Evolutionary conservation across 2,797 vertebrate species (phyloP).

Genomic region (Cossypha polioptera): DNA sequence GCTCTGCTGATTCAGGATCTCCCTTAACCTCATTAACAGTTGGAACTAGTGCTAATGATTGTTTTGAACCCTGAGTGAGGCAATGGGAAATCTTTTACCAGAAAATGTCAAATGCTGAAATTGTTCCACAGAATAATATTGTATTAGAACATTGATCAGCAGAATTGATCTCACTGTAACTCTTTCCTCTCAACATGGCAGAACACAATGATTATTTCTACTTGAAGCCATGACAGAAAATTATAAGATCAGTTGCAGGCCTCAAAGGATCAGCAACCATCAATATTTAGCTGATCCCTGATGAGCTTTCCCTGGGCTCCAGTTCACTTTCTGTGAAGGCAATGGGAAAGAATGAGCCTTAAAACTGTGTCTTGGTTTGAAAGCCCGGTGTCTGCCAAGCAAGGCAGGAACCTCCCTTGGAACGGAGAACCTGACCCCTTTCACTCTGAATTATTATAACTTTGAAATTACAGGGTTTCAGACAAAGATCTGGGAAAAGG

Average conservation of each 20-base stretch:
- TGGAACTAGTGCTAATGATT: constrained; percentile 53
- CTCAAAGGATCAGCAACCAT: constrained; percentile 7
- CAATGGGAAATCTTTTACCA: constrained; percentile 57
- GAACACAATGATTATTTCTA: background rate
- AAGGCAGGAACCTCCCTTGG: background rate
- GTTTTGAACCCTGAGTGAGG: constrained; percentile 30
- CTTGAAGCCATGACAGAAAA: background rate
- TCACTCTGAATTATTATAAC: background rate
- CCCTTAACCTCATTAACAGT: constrained; percentile 66
- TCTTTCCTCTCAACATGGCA: background rate
- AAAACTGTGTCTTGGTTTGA: background rate
- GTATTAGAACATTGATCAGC: constrained; percentile 20
- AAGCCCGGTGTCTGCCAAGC: accelerated
- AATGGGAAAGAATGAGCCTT: background rate
- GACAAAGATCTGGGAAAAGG: too few species aligned
- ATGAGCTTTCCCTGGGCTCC: background rate
- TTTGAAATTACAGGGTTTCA: background rate
- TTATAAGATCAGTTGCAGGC: background rate
- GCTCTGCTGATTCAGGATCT: constrained; percentile 74
- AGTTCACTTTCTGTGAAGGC: background rate
- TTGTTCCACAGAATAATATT: constrained; percentile 22
- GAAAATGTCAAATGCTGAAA: constrained; percentile 29
- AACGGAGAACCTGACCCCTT: background rate
- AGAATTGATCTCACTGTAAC: constrained; percentile 14
- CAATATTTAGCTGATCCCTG: background rate